Conservation (phyloP, 1,140 invertebrate genomes). For the Drosophila ogumai region DNA sequence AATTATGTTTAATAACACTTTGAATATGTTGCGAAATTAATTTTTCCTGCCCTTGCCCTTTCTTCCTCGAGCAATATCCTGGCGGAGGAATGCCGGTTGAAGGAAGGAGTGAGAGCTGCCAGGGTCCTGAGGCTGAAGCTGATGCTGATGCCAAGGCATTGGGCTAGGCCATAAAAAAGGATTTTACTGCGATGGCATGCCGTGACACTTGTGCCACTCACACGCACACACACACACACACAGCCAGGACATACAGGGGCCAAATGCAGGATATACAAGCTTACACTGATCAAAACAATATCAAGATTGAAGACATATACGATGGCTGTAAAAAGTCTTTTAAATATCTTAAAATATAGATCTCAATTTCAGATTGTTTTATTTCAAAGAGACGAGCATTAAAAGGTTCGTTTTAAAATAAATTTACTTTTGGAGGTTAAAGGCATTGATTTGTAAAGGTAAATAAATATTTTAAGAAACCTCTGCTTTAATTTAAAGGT, state of each 20-base stretch:
- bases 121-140: not conserved
- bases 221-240: constrained; percentile 35
- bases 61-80: constrained; percentile 26
- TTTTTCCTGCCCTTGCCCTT: constrained; percentile 65
- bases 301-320: constrained; percentile 9
- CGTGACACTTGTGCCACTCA: constrained; percentile 69
- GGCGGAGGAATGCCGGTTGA: constrained; percentile 13
- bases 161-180: constrained; percentile 79
- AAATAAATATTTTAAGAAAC: too few relatives aligned
- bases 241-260: constrained; percentile 16
- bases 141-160: constrained; percentile 39
- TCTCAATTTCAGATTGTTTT: constrained; percentile 26
- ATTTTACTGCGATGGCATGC: constrained; percentile 77
- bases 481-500: not conserved
- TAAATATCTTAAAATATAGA: not conserved
- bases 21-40: constrained; percentile 83
- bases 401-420: not conserved
- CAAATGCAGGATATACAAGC: constrained; percentile 21
- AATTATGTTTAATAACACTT: constrained; percentile 84
- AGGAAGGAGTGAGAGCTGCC: constrained; percentile 6
- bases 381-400: not conserved
- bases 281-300: constrained; percentile 32
- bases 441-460: not conserved
- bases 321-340: constrained; percentile 7
- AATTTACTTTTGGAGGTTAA: not conserved